Evolutionary conservation across 2,797 vertebrate genomes (phyloP), one percentile per base, ranked within the genome.

Genomic region (Anguilla obscura): DNA sequence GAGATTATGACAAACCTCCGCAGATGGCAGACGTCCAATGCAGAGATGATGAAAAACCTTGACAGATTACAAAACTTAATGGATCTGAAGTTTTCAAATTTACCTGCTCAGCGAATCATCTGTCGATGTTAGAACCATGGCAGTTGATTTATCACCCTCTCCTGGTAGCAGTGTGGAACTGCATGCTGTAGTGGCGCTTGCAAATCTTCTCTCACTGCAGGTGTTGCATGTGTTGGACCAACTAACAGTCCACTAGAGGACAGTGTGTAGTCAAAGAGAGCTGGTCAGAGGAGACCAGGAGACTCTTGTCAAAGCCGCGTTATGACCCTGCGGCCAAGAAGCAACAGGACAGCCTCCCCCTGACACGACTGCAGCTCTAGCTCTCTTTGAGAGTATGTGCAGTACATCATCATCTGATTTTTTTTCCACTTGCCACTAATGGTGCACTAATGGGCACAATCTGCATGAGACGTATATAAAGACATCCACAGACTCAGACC

Each of bases 71-170:
- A 82, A 21, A 80, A 80, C 33, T 3, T 76, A 33, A 33, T 18
- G 76, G 40, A 82, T 48, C 27, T 82, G 45, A 82, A 82, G 79
- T 48, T 82, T 82, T 82, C 21, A 48, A 82, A 48, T 82, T 24
- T 40, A 79, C 74, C 74, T 79, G 74, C 74, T 79, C 33, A 16
- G 71, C 12, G 33, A 76, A 33, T 40, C 16, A 36, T 80, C 14
- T 45, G 21, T 45, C 45, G 18, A 6, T 18, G 33, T 27, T n/a
- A 52, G 66, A 24, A 76, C 48, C 66, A 87, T 88, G 82, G 45
- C 58, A 88, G 86, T 85, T 86, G 24, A 91, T 90, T 91, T 90
- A 91, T 92, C 91, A 90, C 94, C 95, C 94, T 93, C 95, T 95
- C 88, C 91, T 95, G 95, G 91, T 87, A 7, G 76, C 36, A 60